Percentiles rank a stretch among this genome's conserved stretches.
Evolutionary conservation across 2,888 invertebrate genomes (phyloP).

Genomic region (Andricus quercusramuli): DNA sequence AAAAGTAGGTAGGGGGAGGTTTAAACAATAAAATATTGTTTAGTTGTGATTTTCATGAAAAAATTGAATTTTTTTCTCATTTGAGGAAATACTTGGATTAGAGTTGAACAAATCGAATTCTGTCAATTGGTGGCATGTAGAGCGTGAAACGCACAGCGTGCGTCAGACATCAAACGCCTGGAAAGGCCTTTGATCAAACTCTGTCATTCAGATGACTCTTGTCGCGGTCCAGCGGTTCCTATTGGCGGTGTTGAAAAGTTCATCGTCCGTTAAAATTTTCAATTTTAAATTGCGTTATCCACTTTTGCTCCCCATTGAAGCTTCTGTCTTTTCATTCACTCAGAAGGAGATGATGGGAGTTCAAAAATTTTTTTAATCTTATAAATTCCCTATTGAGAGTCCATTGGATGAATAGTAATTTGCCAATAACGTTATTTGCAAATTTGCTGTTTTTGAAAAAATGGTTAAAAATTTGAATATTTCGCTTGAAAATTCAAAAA

Average conservation of each 20-base stretch:
- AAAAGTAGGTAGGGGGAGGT: too few species aligned
- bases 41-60: background rate
- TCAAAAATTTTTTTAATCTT: too few species aligned
- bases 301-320: background rate
- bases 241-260: constrained; percentile 47
- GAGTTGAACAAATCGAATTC: background rate
- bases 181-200: constrained; percentile 76
- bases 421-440: too few species aligned
- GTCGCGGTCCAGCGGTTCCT: constrained; percentile 66
- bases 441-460: too few species aligned
- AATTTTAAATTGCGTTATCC: background rate
- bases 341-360: too few species aligned
- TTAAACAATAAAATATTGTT: background rate
- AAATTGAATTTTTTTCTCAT: background rate
- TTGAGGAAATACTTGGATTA: background rate
- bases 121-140: constrained; percentile 43
- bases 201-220: constrained; percentile 76
- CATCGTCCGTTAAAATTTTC: constrained; percentile 15
- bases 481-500: too few species aligned
- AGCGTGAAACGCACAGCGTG: constrained; percentile 72
- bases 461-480: too few species aligned
- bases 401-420: too few species aligned
- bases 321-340: background rate
- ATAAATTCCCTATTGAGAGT: too few species aligned
- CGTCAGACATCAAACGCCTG: constrained; percentile 76